Percentiles rank a stretch among this genome's conserved stretches.
Conservation (phyloP, 2,113 vertebrate genomes). For the Hippocampus barbouri region DNA sequence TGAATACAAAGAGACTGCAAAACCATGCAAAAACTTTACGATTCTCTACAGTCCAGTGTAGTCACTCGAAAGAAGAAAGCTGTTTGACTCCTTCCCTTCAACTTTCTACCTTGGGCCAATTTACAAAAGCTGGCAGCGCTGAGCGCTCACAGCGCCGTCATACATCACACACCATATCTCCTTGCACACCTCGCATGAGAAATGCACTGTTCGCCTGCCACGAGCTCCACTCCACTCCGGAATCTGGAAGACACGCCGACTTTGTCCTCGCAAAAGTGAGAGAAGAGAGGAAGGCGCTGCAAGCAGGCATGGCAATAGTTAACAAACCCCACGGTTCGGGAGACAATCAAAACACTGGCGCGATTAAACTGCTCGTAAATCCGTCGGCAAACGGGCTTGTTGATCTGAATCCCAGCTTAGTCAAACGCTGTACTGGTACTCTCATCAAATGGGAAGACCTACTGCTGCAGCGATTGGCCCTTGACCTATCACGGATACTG, state of each 20-base stretch:
- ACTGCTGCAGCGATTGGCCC: constrained; percentile 31
- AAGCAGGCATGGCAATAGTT: not conserved
- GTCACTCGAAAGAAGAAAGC: not conserved
- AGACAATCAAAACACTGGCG: constrained; percentile 1
- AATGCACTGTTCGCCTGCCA: constrained; percentile 45
- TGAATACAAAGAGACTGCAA: constrained; percentile 26
- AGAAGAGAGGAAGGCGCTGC: not conserved
- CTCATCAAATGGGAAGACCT: constrained; percentile 30
- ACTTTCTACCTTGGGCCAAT: constrained; percentile 48
- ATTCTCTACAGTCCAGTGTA: constrained; percentile 25
- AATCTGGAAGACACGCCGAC: constrained; percentile 20
- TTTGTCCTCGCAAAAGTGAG: constrained; percentile 25
- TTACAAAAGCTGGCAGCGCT: constrained; percentile 39
- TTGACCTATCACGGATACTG: constrained; percentile 43
- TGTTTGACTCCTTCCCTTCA: constrained; percentile 41
- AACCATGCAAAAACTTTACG: constrained; percentile 17
- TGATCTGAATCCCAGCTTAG: constrained; percentile 14
- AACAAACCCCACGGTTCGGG: constrained; percentile 3
- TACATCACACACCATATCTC: constrained; percentile 58
- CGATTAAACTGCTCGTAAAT: constrained; percentile 13
- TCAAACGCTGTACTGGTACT: constrained; percentile 25
- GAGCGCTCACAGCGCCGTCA: constrained; percentile 28
- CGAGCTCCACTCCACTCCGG: constrained; percentile 34
- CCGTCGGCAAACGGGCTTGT: constrained; percentile 4
- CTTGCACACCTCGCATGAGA: constrained; percentile 56